Percentiles rank a stretch among this genome's conserved stretches.
Evolutionary conservation across 2,113 vertebrate genomes (phyloP).

Genomic region (Syrrhaptes paradoxus): DNA sequence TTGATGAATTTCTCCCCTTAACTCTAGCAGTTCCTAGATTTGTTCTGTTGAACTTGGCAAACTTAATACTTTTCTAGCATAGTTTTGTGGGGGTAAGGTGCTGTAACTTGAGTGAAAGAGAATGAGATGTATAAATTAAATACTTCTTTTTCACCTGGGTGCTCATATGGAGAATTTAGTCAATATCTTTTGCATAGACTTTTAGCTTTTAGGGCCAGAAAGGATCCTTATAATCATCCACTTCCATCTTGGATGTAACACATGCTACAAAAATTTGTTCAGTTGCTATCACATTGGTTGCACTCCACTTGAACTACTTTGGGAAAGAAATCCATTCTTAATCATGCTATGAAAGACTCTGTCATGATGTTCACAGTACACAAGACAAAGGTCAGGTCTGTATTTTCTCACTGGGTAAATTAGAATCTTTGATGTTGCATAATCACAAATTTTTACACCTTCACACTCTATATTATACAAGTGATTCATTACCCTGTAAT

Average conservation of each 20-base stretch:
- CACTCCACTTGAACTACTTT: neutral
- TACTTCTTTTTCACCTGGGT: neutral
- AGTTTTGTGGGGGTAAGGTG: neutral
- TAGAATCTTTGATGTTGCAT: neutral
- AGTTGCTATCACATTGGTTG: neutral
- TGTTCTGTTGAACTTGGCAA: neutral
- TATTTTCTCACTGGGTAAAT: conserved; percentile 4
- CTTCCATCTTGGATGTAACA: neutral
- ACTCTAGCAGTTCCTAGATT: neutral
- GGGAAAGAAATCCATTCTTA: neutral
- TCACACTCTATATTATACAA: neutral
- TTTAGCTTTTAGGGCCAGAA: neutral
- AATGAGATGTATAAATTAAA: neutral
- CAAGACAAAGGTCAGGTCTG: neutral
- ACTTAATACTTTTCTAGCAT: neutral
- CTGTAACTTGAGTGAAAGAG: neutral
- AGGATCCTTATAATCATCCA: neutral
- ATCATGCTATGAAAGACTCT: neutral
- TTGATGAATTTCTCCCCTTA: neutral
- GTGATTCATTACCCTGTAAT: neutral
- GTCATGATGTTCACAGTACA: neutral
- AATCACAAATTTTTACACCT: neutral
- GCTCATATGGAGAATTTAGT: neutral
- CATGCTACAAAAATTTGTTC: neutral
- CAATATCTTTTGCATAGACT: neutral